Conservation (phyloP, 1,140 invertebrate species). For the Camponotus pennsylvanicus region DNA sequence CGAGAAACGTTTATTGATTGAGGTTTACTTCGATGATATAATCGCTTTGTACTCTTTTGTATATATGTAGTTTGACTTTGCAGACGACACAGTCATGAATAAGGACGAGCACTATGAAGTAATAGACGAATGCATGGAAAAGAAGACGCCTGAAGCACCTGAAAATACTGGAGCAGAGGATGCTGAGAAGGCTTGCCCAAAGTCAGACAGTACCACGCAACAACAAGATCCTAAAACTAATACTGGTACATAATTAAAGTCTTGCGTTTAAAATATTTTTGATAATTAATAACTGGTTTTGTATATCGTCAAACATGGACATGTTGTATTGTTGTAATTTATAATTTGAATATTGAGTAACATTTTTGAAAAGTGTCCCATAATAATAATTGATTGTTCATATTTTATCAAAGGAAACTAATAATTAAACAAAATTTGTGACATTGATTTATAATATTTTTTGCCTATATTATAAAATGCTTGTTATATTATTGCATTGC, state of each 20-base stretch:
- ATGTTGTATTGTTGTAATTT: too few species aligned
- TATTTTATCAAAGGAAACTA: background rate
- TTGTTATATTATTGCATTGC: background rate
- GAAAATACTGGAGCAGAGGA: constrained; percentile 35
- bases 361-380: too few species aligned
- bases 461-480: background rate
- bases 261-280: background rate
- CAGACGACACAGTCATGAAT: constrained; percentile 70
- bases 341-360: too few species aligned
- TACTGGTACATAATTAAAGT: background rate
- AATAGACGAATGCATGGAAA: constrained; percentile 76
- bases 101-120: constrained; percentile 77
- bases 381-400: background rate
- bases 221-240: constrained; percentile 17
- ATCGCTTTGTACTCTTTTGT: background rate
- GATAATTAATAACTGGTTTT: background rate
- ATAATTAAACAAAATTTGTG: background rate
- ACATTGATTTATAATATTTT: background rate
- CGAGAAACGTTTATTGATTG: background rate
- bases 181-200: background rate
- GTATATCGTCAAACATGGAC: background rate
- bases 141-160: constrained; percentile 65
- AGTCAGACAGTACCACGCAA: background rate
- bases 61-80: background rate
- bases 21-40: background rate